phyloP scores from a whole-genome alignment of 1,140 invertebrate species.

The Steinernema feltiae region DNA sequence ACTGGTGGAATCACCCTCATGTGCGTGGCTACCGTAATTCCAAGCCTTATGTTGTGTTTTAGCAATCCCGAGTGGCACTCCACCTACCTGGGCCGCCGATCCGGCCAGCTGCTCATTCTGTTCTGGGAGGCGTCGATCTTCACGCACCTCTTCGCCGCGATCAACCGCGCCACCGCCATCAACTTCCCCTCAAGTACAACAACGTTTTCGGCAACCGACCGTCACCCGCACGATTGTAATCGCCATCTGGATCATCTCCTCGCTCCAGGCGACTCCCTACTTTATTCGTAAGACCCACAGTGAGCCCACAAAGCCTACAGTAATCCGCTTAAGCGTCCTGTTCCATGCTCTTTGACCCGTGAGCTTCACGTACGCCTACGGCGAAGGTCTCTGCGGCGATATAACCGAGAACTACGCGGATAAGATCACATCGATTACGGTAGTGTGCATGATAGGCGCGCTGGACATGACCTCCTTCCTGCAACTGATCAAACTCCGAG shows the following conservation, averaged over 20 bases:
- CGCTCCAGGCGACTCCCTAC: background rate
- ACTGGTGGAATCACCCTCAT: background rate
- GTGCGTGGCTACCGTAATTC: background rate
- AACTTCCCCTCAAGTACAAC: background rate
- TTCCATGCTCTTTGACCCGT: conserved; percentile 8
- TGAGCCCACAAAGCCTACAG: background rate
- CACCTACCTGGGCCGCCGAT: background rate
- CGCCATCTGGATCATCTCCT: background rate
- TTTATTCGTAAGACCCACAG: background rate
- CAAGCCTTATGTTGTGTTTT: background rate
- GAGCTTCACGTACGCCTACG: conserved; percentile 9
- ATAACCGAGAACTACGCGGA: conserved; percentile 1
- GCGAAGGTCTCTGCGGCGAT: background rate
- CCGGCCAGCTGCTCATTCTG: background rate
- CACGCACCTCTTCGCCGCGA: background rate
- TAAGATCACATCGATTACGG: conserved; percentile 4
- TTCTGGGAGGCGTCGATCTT: background rate
- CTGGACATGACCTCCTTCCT: conserved; percentile 6
- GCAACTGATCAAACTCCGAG: background rate
- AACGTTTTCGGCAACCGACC: background rate
- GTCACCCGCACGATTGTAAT: background rate
- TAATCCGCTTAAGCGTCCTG: background rate
- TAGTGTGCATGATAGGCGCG: background rate
- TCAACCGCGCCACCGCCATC: background rate
- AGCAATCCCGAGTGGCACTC: background rate